Evolutionary conservation across 2,888 invertebrate species (phyloP).

Genomic region (Phorcus lineatus): DNA sequence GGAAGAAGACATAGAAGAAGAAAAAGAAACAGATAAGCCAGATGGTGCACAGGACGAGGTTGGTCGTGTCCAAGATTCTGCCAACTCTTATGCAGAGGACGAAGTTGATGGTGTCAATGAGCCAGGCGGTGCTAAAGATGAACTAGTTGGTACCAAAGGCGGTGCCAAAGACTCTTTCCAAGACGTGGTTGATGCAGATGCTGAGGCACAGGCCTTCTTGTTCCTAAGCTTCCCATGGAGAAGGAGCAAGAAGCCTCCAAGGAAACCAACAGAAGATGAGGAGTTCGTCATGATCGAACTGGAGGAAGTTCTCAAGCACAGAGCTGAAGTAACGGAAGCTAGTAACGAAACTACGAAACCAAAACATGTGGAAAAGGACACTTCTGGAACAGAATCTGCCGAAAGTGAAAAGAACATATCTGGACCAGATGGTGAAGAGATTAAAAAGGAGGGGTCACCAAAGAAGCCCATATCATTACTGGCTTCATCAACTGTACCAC

Average conservation of each 20-base stretch:
- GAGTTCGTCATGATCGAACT: neutral
- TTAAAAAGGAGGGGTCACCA: neutral
- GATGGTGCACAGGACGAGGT: neutral
- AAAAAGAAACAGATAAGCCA: neutral
- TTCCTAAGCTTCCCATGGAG: neutral
- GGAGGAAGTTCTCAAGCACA: neutral
- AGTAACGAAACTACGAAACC: neutral
- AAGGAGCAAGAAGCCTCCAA: neutral
- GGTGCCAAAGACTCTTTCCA: neutral
- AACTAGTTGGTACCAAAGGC: too few species aligned
- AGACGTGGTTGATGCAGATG: neutral
- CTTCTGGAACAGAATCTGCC: neutral
- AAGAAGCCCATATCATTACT: neutral
- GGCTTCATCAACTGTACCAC: neutral
- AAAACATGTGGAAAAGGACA: neutral
- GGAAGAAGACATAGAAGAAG: neutral
- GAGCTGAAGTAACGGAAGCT: neutral
- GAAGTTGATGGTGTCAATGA: too few species aligned
- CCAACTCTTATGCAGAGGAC: neutral
- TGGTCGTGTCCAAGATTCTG: neutral
- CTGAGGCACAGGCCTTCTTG: neutral
- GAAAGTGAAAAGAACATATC: neutral
- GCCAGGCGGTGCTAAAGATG: too few species aligned
- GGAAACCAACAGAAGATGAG: neutral
- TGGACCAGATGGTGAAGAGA: neutral